Conservation (phyloP, 2,888 invertebrate species). For the Theodoxus fluviatilis region DNA sequence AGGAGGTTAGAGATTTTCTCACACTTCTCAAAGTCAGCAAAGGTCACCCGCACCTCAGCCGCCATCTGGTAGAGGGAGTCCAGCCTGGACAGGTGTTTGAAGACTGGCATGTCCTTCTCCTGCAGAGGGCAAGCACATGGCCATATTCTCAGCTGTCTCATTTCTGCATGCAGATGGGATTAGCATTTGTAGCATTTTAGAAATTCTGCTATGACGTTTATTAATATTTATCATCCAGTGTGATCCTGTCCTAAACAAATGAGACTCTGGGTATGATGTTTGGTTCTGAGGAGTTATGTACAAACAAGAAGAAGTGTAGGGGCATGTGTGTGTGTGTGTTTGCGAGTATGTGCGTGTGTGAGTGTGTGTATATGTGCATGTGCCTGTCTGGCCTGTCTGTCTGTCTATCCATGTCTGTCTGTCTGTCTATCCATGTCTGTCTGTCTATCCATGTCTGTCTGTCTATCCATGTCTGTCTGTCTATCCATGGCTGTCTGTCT, state of each 20-base stretch:
- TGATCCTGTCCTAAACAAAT: background rate
- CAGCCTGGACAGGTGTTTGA: constrained; percentile 47
- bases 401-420: no score
- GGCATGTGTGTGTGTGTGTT: background rate
- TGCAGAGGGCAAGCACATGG: constrained; percentile 38
- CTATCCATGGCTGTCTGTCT: no score
- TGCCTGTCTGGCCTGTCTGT: no score
- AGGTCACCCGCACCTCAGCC: constrained; percentile 50
- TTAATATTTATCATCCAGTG: background rate
- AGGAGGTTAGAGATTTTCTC: constrained; percentile 55
- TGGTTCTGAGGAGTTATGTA: no score
- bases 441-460: no score
- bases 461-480: no score
- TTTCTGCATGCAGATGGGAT: no score
- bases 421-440: no score
- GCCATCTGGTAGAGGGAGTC: constrained; percentile 49
- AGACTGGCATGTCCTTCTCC: constrained; percentile 54
- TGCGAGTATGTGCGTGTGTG: constrained; percentile 4
- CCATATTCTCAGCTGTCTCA: no score
- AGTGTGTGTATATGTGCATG: background rate
- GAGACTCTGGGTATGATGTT: no score
- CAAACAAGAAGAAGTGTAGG: background rate
- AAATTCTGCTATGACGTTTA: background rate
- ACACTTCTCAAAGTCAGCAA: constrained; percentile 56
- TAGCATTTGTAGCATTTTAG: no score